Base-by-base conservation (phyloP, 2,888 invertebrate species). In the Parochlus steinenii region DNA sequence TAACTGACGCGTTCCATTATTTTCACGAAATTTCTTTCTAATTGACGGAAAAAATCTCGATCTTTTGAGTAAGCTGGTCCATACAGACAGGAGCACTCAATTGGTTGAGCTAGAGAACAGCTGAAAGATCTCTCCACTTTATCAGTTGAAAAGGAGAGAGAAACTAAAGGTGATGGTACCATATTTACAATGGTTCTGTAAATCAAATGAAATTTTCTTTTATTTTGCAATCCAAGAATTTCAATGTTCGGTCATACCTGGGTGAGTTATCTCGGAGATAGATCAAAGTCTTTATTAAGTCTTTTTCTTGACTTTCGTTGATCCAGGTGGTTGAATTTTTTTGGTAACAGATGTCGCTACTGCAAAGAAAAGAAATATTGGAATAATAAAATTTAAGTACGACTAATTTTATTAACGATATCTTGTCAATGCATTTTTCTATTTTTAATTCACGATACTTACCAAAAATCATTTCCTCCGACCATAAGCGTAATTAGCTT, bases 391-490 rank as follows among this genome's bases (percentile, higher is more conserved):
- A n/a, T n/a, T n/a, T n/a, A n/a, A n/a, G n/a, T n/a, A n/a, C n/a
- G n/a, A n/a, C n/a, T n/a, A n/a, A n/a, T n/a, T n/a, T n/a, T n/a
- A n/a, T n/a, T n/a, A n/a, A n/a, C n/a, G n/a, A n/a, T n/a, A n/a
- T n/a, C n/a, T n/a, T n/a, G n/a, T n/a, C n/a, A n/a, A n/a, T n/a
- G n/a, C n/a, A n/a, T n/a, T n/a, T n/a, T n/a, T n/a, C 69, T 69
- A 42, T 68, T 65, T 1, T 63, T 66, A n/a, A n/a, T n/a, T n/a
- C n/a, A n/a, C n/a, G n/a, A n/a, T n/a, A n/a, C n/a, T 1, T 52
- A 41, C 45, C 73, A 74, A 43, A 73, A 60, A 43, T 74, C 71
- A 47, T 73, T 73, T 19, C 58, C 51, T 15, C 73, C 71, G 25
- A 73, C 62, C 51, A 67, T 62, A 2, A 71, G 39, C 0, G 65